These are phyloP conservation scores for Pyrocoelia pectoralis DNA, from an alignment of 2,888 invertebrate species.

Conservation along the genomic window DNA sequence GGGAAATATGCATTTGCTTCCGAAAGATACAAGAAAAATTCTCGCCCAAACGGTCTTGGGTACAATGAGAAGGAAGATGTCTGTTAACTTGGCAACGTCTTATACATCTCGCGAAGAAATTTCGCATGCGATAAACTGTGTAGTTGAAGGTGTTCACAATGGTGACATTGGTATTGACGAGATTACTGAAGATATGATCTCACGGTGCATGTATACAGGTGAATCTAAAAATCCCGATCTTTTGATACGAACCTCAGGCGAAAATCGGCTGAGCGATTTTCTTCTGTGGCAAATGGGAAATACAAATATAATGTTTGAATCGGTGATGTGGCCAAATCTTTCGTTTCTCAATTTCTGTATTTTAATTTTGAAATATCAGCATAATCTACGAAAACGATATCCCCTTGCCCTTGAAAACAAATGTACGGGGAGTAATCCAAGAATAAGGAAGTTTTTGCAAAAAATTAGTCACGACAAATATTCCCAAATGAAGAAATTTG, in stretches of 20 bases:
- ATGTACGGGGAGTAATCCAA: no score
- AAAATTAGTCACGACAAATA: no score
- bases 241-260: constrained; percentile 94
- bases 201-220: constrained; percentile 78
- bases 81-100: constrained; percentile 83
- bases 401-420: no score
- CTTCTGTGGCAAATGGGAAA: constrained; percentile 91
- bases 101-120: constrained; percentile 90
- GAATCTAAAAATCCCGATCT: constrained; percentile 84
- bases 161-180: constrained; percentile 73
- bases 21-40: constrained; percentile 76
- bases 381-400: neutral
- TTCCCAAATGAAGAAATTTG: no score
- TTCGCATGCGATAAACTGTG: constrained; percentile 71
- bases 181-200: constrained; percentile 78
- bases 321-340: constrained; percentile 96
- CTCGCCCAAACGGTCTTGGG: constrained; percentile 80
- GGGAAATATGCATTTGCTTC: constrained; percentile 83
- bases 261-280: constrained; percentile 74
- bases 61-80: constrained; percentile 79
- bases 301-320: constrained; percentile 85
- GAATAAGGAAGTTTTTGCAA: no score
- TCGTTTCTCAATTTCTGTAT: constrained; percentile 83
- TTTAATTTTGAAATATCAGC: neutral
- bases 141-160: constrained; percentile 73